Evolutionary conservation across 1,140 invertebrate species (phyloP).

Genomic region (Aradophagus sp.): DNA sequence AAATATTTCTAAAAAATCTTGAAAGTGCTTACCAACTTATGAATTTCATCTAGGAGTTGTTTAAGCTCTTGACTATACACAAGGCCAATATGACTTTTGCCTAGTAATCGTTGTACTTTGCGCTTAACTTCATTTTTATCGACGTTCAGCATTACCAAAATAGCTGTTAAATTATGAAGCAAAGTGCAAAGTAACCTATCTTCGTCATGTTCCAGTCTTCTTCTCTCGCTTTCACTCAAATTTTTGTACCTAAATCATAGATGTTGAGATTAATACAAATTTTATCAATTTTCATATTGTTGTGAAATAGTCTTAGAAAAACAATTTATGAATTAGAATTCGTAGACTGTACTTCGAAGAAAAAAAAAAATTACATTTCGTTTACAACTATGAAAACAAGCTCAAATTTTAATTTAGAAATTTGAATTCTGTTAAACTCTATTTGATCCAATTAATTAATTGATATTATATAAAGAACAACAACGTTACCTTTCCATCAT

Average conservation of each 20-base stretch:
- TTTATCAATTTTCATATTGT: too few species aligned
- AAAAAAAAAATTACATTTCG: too few species aligned
- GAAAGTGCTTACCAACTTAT: constrained; percentile 89
- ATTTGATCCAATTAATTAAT: too few species aligned
- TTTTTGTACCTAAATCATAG: constrained; percentile 89
- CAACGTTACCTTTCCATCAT: constrained; percentile 94
- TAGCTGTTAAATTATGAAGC: constrained; percentile 96
- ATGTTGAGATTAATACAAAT: too few species aligned
- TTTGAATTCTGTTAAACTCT: too few species aligned
- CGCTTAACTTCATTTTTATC: constrained; percentile 90
- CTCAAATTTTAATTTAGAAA: too few species aligned
- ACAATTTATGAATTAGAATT: too few species aligned
- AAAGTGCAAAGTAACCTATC: constrained; percentile 96
- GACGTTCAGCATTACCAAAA: constrained; percentile 95
- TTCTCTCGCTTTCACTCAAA: constrained; percentile 94
- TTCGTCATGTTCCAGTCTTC: constrained; percentile 98
- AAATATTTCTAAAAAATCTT: too few species aligned
- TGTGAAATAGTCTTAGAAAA: too few species aligned
- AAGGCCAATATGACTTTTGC: constrained; percentile 98
- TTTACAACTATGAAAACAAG: too few species aligned
- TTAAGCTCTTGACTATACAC: constrained; percentile 98
- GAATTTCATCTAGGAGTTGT: constrained; percentile 95
- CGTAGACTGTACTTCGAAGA: too few species aligned
- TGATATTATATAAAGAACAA: neutral
- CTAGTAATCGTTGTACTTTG: constrained; percentile 94